phyloP scores from a whole-genome alignment of 2,888 invertebrate genomes.

The Erannis defoliaria region DNA sequence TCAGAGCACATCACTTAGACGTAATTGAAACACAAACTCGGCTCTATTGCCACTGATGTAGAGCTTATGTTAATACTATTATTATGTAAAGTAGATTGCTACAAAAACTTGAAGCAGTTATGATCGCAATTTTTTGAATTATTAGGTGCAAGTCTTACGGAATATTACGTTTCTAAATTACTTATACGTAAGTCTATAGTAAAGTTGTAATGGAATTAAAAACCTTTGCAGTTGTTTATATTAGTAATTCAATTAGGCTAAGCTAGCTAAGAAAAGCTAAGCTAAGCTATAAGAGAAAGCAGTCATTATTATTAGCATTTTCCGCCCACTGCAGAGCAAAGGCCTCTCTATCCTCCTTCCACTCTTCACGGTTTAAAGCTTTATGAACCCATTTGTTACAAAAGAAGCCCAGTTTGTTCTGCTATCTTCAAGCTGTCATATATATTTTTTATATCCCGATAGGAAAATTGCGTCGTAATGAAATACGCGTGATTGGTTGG shows the following conservation, averaged over 20 bases:
- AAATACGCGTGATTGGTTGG: background rate
- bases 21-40: constrained; percentile 42
- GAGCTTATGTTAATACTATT: too few relatives aligned
- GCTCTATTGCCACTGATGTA: constrained; percentile 36
- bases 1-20: constrained; percentile 44
- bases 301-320: too few relatives aligned
- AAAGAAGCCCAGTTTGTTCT: too few relatives aligned
- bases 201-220: background rate
- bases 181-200: constrained; percentile 14
- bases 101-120: constrained; percentile 50
- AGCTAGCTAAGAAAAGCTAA: background rate
- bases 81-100: background rate
- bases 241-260: constrained; percentile 4
- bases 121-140: constrained; percentile 53
- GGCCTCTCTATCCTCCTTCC: too few relatives aligned
- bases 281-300: too few relatives aligned
- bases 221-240: background rate
- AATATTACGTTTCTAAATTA: constrained; percentile 36
- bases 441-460: too few relatives aligned
- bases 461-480: background rate
- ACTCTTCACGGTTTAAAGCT: too few relatives aligned
- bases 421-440: too few relatives aligned
- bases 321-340: too few relatives aligned
- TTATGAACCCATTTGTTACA: too few relatives aligned
- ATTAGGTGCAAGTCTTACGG: constrained; percentile 52